Evolutionary conservation across 2,888 invertebrate species (phyloP).

Genomic region (Caenorhabditis imperialis): DNA sequence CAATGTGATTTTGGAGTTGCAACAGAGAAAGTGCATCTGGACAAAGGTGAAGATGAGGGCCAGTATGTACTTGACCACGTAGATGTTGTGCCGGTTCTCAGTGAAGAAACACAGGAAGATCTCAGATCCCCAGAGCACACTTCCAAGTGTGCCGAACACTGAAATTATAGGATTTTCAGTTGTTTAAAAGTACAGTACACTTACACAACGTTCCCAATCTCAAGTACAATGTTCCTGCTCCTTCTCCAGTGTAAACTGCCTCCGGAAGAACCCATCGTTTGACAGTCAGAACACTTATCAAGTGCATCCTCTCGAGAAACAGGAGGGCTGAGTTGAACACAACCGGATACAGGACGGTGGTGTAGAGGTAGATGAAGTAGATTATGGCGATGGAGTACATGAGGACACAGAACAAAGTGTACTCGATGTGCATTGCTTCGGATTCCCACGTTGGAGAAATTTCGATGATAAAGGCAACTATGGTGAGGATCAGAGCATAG

Average conservation of each 20-base stretch:
- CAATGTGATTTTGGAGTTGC: constrained; percentile 45
- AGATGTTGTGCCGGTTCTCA: constrained; percentile 35
- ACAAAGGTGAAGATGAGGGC: constrained; percentile 41
- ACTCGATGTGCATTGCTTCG: constrained; percentile 42
- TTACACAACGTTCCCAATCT: constrained; percentile 42
- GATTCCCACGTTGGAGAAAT: constrained; percentile 47
- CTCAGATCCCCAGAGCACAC: constrained; percentile 46
- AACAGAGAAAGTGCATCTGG: constrained; percentile 53
- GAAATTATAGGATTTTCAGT: constrained; percentile 3
- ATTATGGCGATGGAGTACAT: constrained; percentile 51
- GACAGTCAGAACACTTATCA: constrained; percentile 25
- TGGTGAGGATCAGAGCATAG: constrained; percentile 46
- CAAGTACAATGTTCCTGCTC: constrained; percentile 44
- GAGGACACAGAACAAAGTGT: constrained; percentile 46
- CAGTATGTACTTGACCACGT: constrained; percentile 49
- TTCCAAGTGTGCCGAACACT: constrained; percentile 53
- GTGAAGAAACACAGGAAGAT: constrained; percentile 52
- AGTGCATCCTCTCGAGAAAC: constrained; percentile 17
- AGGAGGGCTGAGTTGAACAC: constrained; percentile 36
- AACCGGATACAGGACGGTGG: constrained; percentile 37
- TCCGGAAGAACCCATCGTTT: constrained; percentile 39
- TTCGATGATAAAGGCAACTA: constrained; percentile 49
- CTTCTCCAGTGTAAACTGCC: constrained; percentile 41
- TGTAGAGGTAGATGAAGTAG: constrained; percentile 47
- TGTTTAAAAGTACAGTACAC: background rate